These are phyloP conservation scores for Mesembrinibis cayennensis DNA, from an alignment of 2,113 vertebrate genomes.

Conservation along the genomic window DNA sequence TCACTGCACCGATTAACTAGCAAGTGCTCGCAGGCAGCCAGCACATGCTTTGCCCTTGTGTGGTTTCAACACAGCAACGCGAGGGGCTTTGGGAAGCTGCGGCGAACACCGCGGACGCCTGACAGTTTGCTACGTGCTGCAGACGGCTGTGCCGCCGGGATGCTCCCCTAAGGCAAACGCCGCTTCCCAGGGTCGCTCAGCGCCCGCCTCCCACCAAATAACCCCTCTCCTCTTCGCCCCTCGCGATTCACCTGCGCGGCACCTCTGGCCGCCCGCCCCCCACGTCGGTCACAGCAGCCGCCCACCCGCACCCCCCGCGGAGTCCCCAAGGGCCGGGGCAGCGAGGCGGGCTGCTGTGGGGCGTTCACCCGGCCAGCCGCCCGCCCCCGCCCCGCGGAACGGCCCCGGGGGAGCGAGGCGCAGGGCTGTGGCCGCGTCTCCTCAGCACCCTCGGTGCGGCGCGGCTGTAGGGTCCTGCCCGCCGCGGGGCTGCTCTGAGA, in stretches of 20 bases:
- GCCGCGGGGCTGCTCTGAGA: too few species aligned
- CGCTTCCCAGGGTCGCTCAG: accelerated
- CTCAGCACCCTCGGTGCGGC: neutral
- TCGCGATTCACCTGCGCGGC: accelerated
- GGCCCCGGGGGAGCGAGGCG: too few species aligned
- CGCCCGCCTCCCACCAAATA: accelerated
- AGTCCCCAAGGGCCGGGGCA: accelerated
- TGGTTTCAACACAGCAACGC: neutral
- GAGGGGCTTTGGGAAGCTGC: neutral
- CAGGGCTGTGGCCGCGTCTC: accelerated
- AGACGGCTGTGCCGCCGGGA: too few species aligned
- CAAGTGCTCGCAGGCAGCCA: neutral
- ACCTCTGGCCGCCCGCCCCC: accelerated
- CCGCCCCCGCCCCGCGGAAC: neutral
- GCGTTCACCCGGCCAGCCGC: neutral
- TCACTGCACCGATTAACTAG: neutral
- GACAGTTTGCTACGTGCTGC: too few species aligned
- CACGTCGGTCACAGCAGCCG: accelerated
- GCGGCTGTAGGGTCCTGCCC: accelerated
- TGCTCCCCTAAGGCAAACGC: neutral
- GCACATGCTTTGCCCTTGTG: neutral
- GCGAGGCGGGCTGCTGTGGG: accelerated
- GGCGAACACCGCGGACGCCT: accelerated
- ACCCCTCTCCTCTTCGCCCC: accelerated
- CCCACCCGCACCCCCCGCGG: neutral